Conservation (phyloP, 2,888 invertebrate species). For the Cephus pygmeus region DNA sequence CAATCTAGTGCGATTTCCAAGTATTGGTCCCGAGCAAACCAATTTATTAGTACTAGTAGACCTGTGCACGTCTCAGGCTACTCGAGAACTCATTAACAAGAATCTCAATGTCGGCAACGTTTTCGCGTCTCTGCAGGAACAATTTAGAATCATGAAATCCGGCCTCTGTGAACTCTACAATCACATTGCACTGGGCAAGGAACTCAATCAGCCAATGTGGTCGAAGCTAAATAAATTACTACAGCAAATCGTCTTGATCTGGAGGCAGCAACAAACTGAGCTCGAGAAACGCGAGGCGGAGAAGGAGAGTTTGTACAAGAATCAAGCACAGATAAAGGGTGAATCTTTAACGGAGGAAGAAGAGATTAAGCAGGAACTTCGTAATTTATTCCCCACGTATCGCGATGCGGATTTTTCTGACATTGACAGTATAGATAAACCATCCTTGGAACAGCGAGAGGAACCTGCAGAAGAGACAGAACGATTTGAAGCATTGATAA, state of each 20-base stretch:
- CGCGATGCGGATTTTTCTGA: constrained; percentile 78
- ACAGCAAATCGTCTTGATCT: constrained; percentile 74
- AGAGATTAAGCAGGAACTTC: constrained; percentile 73
- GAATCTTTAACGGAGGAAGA: constrained; percentile 78
- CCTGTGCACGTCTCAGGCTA: constrained; percentile 65
- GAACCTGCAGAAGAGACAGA: constrained; percentile 44
- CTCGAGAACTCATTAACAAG: constrained; percentile 62
- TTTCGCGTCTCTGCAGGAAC: constrained; percentile 62
- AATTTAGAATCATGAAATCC: constrained; percentile 74
- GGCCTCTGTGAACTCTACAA: constrained; percentile 78
- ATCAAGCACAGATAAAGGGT: constrained; percentile 74
- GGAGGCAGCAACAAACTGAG: constrained; percentile 81
- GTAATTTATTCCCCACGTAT: constrained; percentile 77
- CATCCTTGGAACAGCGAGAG: constrained; percentile 42
- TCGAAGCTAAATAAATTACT: constrained; percentile 70
- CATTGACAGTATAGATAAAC: constrained; percentile 66
- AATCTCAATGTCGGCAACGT: constrained; percentile 48
- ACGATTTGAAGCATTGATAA: constrained; percentile 59
- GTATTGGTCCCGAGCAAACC: constrained; percentile 54
- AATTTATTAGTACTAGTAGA: constrained; percentile 65
- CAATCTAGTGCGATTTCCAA: constrained; percentile 70
- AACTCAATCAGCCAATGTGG: constrained; percentile 66
- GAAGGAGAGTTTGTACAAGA: constrained; percentile 81
- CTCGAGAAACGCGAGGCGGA: constrained; percentile 76
- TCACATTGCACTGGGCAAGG: constrained; percentile 70